Conservation (phyloP, 53 echinoderm and acorn worm species). For the Crossaster papposus region DNA sequence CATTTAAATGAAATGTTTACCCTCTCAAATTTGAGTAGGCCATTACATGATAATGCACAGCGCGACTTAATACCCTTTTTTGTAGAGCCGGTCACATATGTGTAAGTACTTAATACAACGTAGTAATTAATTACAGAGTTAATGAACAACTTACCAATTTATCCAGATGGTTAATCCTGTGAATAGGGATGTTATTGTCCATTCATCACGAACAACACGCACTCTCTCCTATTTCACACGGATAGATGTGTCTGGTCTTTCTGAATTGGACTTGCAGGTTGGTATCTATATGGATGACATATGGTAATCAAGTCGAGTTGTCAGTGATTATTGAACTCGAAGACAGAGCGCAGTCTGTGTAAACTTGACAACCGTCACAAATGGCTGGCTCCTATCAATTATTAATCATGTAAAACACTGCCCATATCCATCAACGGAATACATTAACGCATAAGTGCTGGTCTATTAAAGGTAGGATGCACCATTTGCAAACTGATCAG, state of each 20-base stretch:
- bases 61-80: no score
- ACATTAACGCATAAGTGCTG: neutral
- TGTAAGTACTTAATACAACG: neutral
- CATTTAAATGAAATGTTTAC: no score
- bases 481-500: no score
- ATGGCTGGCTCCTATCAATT: neutral
- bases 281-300: neutral
- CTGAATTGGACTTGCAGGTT: neutral
- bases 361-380: neutral
- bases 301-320: neutral
- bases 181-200: neutral
- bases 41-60: no score
- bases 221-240: neutral
- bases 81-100: no score
- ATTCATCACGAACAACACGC: neutral
- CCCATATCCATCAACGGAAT: neutral
- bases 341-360: neutral
- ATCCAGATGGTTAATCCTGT: neutral
- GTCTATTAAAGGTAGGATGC: no score
- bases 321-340: neutral
- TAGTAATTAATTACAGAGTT: neutral
- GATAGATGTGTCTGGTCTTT: neutral
- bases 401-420: neutral
- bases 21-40: no score
- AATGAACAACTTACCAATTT: neutral